phyloP scores from a whole-genome alignment of 92 coral and sea anemone species.

The Micromussa lordhowensis region DNA sequence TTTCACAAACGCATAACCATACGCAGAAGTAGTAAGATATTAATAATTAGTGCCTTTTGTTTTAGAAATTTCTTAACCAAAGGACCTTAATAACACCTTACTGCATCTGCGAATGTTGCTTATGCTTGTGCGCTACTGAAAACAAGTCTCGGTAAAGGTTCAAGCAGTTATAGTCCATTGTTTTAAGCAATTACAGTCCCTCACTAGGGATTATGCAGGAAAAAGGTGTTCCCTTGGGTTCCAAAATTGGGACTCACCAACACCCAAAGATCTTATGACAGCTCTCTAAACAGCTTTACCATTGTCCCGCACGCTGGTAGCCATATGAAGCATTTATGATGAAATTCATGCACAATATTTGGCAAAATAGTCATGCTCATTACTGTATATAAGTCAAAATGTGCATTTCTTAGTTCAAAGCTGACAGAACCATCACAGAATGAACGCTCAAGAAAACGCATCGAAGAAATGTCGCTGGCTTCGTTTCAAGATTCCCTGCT shows the following conservation, averaged over 20 bases:
- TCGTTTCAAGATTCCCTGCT: conserved; percentile 37
- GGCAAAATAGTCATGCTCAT: not conserved
- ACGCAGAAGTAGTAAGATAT: no score
- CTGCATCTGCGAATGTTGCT: no score
- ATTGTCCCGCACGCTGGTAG: not conserved
- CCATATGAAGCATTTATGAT: not conserved
- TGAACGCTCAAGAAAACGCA: not conserved
- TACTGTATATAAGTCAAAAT: not conserved
- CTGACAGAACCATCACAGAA: not conserved
- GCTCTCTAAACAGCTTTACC: not conserved
- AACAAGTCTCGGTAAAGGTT: no score
- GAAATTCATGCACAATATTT: not conserved
- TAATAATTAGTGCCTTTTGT: no score
- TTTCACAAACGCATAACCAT: no score
- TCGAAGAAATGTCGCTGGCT: conserved; percentile 47
- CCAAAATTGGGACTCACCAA: not conserved
- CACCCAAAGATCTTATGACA: not conserved
- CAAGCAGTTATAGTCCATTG: no score
- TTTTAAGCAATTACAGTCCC: no score
- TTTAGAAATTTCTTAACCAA: no score
- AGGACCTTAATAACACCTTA: no score
- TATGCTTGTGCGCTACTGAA: no score
- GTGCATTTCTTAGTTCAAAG: not conserved
- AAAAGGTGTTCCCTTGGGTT: not conserved
- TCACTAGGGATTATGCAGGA: not conserved